A percentile compares a stretch with the other conserved stretches of the same genome.
These are phyloP conservation scores for Ailuropoda melanoleuca DNA, from an alignment of 2,113 vertebrate species.

Conservation along the genomic window DNA sequence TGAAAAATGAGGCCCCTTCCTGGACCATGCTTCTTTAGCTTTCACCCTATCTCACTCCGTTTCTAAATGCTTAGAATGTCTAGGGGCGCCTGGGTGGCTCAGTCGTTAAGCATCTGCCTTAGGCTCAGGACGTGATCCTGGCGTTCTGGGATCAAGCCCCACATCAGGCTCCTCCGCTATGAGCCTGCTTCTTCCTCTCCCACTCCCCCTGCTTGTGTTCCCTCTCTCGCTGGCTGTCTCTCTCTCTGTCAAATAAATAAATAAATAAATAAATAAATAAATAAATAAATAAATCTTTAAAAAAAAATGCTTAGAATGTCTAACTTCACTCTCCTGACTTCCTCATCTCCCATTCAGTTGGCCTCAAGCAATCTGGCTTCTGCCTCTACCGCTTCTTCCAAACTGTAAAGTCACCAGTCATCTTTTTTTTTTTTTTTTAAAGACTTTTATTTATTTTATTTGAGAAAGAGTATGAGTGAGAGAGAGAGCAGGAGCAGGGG, in stretches of 20 bases:
- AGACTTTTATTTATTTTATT: not conserved
- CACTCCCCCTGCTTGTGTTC: no score
- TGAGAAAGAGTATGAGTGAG: no score
- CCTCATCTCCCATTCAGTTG: not conserved
- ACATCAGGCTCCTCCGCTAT: no score
- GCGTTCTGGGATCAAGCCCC: no score
- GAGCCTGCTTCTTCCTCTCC: no score
- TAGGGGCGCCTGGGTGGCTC: not conserved
- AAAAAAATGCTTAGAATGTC: not conserved
- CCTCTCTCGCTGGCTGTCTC: no score
- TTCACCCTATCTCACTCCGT: not conserved
- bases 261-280: no score
- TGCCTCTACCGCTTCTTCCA: not conserved
- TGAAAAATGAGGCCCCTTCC: not conserved
- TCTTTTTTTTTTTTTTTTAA: not conserved
- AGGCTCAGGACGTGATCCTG: no score
- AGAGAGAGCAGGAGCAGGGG: not conserved
- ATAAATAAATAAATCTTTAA: no score
- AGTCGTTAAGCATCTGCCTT: no score
- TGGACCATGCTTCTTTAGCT: not conserved
- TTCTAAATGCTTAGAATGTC: not conserved
- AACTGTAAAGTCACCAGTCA: not conserved
- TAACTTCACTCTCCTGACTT: not conserved
- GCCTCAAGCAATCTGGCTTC: not conserved
- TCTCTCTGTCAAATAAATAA: no score